Base-by-base conservation (phyloP, 2,888 invertebrate genomes). In the Colletes collaris region DNA sequence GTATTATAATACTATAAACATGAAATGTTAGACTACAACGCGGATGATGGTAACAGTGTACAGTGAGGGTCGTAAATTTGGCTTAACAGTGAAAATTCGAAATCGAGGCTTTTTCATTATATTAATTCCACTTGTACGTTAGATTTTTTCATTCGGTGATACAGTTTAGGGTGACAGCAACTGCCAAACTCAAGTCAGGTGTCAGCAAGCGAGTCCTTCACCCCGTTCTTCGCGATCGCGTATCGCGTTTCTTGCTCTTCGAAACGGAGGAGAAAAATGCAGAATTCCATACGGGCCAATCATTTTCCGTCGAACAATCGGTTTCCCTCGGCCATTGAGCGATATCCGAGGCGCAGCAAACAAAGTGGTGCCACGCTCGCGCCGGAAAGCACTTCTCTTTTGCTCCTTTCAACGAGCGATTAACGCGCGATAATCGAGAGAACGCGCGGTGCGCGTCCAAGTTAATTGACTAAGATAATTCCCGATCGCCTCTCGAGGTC, bases 401-500 rank as follows among this genome's bases (percentile, higher is more conserved):
- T 59, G 63, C 70, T 66, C 63, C 74, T 70, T 62, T 56, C 58
- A 66, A 76, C 63, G 76, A 56, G 73, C 85, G 81, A 83, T 81
- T 83, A 81, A 68, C 75, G 64, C 76, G 84, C 73, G 86, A 83
- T 80, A 84, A 83, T 83, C 63, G 77, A 68, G 52, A 40, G 73
- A 69, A 50, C 66, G 72, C 66, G 62, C 67, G 73, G 73, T 77
- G 58, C 85, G 86, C 76, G 83, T 83, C 72, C 81, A 76, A 83
- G 83, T 85, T 86, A 86, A 86, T 86, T 85, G 87, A 87, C 86
- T 85, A 83, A 79, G 83, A 86, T 86, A 83, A 86, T 86, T 86
- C 87, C 73, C 79, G 81, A 83, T 83, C 83, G 82, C 59, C 87
- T 74, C 76, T 78, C 78, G 83, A 67, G 59, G 62, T 16, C 56